phyloP scores from a whole-genome alignment of 2,797 vertebrate genomes.

The Pampus argenteus region DNA sequence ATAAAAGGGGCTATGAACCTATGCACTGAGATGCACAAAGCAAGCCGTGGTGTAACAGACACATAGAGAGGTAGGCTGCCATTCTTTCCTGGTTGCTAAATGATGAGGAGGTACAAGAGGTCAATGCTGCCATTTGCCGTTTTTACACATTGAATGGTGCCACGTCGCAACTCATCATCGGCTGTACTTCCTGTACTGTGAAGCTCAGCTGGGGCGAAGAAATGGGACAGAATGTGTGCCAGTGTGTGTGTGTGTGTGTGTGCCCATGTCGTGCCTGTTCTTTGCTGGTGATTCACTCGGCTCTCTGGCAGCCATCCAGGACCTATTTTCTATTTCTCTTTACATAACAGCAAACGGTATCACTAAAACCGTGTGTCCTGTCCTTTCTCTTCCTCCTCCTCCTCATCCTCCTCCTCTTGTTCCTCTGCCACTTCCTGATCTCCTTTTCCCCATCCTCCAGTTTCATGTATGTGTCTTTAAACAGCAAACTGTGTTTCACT shows the following conservation, averaged over 20 bases:
- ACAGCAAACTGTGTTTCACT: conserved; percentile 40
- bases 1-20: conserved; percentile 23
- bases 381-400: conserved; percentile 63
- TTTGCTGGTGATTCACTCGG: conserved; percentile 81
- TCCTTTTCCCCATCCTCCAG: conserved; percentile 40
- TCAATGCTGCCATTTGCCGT: conserved; percentile 63
- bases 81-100: conserved; percentile 35
- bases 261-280: conserved; percentile 73
- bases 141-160: conserved; percentile 60
- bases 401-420: conserved; percentile 51
- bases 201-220: conserved; percentile 77
- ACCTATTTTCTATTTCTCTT: conserved; percentile 86
- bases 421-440: conserved; percentile 63
- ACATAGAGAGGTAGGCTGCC: conserved; percentile 4
- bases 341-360: conserved; percentile 82
- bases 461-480: conserved; percentile 55
- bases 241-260: conserved; percentile 49
- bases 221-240: conserved; percentile 77
- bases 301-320: conserved; percentile 82
- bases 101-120: conserved; percentile 46
- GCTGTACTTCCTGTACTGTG: conserved; percentile 80
- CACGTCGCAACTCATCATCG: conserved; percentile 67
- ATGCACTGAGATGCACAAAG: conserved; percentile 5
- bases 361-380: conserved; percentile 72
- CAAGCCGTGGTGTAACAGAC: conserved; percentile 9